These are phyloP conservation scores for Platerodrilus igneus DNA, from an alignment of 2,888 invertebrate species.

Conservation along the genomic window DNA sequence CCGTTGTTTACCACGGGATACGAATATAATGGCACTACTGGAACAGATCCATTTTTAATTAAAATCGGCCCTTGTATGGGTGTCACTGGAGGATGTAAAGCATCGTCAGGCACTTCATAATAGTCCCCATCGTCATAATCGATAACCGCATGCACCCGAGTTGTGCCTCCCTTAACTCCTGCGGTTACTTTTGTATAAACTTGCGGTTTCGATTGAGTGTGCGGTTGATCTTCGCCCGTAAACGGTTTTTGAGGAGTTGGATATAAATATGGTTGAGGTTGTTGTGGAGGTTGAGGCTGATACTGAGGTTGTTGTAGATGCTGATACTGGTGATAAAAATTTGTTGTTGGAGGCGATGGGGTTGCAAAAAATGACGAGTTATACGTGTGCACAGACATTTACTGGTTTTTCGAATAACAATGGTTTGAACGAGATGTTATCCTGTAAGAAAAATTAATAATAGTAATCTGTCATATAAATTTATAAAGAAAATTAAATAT, in stretches of 20 bases:
- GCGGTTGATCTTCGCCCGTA: conserved; percentile 45
- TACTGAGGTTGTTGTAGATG: not conserved
- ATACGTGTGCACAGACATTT: conserved; percentile 45
- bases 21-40: conserved; percentile 81
- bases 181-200: conserved; percentile 63
- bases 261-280: conserved; percentile 40
- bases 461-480: too few relatives aligned
- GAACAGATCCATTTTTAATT: conserved; percentile 78
- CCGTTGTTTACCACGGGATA: conserved; percentile 83
- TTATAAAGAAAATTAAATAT: too few relatives aligned
- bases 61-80: conserved; percentile 87
- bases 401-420: too few relatives aligned
- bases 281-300: conserved; percentile 26
- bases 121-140: conserved; percentile 62
- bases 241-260: conserved; percentile 44
- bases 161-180: conserved; percentile 52
- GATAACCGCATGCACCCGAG: conserved; percentile 66
- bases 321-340: conserved; percentile 29
- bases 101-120: conserved; percentile 59
- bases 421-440: too few relatives aligned
- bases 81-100: conserved; percentile 61
- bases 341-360: conserved; percentile 36
- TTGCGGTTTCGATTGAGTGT: conserved; percentile 52
- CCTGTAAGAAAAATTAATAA: too few relatives aligned
- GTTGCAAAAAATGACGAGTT: conserved; percentile 40